A percentile compares a stretch with the other conserved stretches of the same genome.
Conservation (phyloP, 2,113 vertebrate genomes). For the Epinephelus moara region DNA sequence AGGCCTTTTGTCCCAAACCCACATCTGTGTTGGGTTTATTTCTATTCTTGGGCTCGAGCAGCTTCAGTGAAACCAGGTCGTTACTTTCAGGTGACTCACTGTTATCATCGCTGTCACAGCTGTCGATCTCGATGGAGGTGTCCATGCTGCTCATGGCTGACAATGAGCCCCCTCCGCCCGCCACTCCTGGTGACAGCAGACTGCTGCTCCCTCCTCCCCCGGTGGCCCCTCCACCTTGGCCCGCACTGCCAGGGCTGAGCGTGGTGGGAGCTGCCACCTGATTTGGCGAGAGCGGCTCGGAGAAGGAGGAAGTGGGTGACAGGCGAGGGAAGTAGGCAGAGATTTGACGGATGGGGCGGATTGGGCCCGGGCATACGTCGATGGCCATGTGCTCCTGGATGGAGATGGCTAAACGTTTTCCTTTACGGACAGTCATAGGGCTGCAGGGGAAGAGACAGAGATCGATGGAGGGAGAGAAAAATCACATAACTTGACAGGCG, state of each 20-base stretch:
- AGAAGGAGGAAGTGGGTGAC: slow-evolving; percentile 81
- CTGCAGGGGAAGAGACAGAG: slow-evolving; percentile 30
- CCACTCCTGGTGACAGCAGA: slow-evolving; percentile 71
- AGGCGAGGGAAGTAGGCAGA: slow-evolving; percentile 87
- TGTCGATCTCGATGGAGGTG: slow-evolving; percentile 87
- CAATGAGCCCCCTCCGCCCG: slow-evolving; percentile 70
- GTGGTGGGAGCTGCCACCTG: slow-evolving; percentile 61
- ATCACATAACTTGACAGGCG: not conserved
- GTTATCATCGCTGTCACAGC: slow-evolving; percentile 87
- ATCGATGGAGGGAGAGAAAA: not conserved
- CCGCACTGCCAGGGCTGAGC: slow-evolving; percentile 54
- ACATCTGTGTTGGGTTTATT: slow-evolving; percentile 12
- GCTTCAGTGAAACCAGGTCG: slow-evolving; percentile 22
- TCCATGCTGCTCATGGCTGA: slow-evolving; percentile 85
- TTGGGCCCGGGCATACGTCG: slow-evolving; percentile 86
- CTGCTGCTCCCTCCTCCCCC: slow-evolving; percentile 29
- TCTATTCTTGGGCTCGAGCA: not conserved
- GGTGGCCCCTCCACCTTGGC: slow-evolving; percentile 43
- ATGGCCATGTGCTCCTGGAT: slow-evolving; percentile 90
- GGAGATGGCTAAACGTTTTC: slow-evolving; percentile 84
- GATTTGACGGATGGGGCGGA: slow-evolving; percentile 87
- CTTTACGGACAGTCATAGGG: slow-evolving; percentile 85
- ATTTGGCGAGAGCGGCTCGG: slow-evolving; percentile 81
- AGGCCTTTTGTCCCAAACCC: not conserved
- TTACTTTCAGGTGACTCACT: slow-evolving; percentile 79